phyloP scores from a whole-genome alignment of 2,113 vertebrate species.

The human (Homo sapiens) region DNA sequence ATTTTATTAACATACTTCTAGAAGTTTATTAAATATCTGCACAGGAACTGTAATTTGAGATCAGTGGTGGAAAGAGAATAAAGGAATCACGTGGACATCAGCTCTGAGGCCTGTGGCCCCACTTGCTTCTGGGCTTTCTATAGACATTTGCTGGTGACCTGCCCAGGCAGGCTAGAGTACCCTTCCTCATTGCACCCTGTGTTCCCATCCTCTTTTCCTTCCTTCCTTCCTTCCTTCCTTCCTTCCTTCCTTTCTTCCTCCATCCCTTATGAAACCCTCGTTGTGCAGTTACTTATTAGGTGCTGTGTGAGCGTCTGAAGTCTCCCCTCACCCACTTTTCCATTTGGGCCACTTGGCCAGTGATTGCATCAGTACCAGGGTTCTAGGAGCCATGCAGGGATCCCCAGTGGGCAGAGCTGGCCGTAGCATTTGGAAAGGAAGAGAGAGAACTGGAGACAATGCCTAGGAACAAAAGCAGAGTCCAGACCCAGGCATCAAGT shows the following conservation, averaged over 20 bases:
- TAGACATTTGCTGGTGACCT: neutral
- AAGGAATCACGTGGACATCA: neutral
- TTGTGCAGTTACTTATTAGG: neutral
- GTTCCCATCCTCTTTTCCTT: neutral
- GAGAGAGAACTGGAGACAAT: neutral
- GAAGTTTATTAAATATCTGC: neutral
- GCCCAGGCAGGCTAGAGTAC: neutral
- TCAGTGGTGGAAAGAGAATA: neutral
- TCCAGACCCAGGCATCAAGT: neutral
- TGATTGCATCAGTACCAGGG: too few species aligned
- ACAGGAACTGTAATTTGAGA: neutral
- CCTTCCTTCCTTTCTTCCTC: neutral
- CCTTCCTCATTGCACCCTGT: fast-evolving
- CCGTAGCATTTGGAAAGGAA: neutral
- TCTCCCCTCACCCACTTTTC: neutral
- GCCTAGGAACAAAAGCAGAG: neutral
- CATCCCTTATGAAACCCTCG: neutral
- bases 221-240: neutral
- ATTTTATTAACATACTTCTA: neutral
- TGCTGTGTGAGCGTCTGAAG: neutral
- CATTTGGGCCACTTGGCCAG: neutral
- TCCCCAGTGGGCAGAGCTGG: neutral
- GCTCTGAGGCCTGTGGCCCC: too few species aligned
- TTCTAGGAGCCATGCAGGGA: neutral
- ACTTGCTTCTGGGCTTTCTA: neutral